phyloP scores from a whole-genome alignment of 2,888 invertebrate genomes.

The Parasteatoda lunata region DNA sequence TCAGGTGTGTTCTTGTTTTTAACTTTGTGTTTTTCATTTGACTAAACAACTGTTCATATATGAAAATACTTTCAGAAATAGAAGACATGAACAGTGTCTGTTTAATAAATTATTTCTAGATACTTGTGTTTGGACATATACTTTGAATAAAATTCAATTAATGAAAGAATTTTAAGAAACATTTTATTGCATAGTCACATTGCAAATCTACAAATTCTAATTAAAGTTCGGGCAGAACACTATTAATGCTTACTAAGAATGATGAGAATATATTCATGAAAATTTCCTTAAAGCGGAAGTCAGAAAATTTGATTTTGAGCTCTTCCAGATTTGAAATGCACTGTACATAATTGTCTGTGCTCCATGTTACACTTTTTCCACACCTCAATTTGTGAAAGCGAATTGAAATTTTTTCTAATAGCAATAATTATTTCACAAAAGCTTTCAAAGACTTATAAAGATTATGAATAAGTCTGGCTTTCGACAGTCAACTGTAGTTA shows the following conservation, averaged over 20 bases:
- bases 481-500: slow-evolving; percentile 4
- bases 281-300: neutral
- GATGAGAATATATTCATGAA: neutral
- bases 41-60: neutral
- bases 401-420: neutral
- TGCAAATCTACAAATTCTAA: neutral
- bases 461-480: neutral
- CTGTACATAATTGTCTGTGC: neutral
- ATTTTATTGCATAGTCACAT: neutral
- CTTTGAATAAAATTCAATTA: no score
- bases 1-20: neutral
- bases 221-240: neutral
- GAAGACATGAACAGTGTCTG: neutral
- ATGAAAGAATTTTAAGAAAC: neutral
- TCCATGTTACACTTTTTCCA: neutral
- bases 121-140: no score
- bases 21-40: neutral
- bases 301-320: neutral
- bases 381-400: neutral
- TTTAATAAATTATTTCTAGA: no score
- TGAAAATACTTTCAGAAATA: neutral
- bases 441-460: slow-evolving; percentile 11
- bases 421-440: slow-evolving; percentile 5
- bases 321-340: slow-evolving; percentile 7
- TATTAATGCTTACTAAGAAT: neutral